Evolutionary conservation across 2,888 invertebrate species (phyloP).

Genomic region (Adelognathus sp.): DNA sequence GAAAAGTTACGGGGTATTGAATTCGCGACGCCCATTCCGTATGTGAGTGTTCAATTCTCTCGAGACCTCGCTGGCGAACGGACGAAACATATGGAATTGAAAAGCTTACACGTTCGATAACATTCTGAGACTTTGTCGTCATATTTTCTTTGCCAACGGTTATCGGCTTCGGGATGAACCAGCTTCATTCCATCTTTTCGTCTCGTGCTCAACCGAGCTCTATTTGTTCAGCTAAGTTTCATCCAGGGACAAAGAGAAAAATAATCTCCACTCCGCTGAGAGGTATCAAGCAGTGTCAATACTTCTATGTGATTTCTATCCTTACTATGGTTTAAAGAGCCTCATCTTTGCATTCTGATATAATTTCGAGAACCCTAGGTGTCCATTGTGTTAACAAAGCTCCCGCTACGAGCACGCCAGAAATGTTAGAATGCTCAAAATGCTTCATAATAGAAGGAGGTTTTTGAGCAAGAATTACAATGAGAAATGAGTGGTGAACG

Average conservation of each 20-base stretch:
- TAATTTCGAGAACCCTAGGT: no score
- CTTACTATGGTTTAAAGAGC: no score
- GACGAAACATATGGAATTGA: background rate
- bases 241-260: background rate
- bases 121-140: background rate
- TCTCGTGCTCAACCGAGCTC: background rate
- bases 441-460: no score
- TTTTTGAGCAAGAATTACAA: no score
- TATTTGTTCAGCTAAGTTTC: background rate
- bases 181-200: background rate
- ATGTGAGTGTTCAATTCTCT: background rate
- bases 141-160: background rate
- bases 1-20: background rate
- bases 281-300: constrained; percentile 5
- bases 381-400: no score
- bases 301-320: constrained; percentile 7
- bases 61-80: background rate
- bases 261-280: background rate
- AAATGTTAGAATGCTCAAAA: no score
- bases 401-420: no score
- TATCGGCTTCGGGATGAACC: background rate
- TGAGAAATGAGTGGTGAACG: no score
- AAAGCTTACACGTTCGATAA: background rate
- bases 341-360: no score
- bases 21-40: background rate